phyloP scores from a whole-genome alignment of 2,888 invertebrate genomes.

The Pachymerium ferrugineum region DNA sequence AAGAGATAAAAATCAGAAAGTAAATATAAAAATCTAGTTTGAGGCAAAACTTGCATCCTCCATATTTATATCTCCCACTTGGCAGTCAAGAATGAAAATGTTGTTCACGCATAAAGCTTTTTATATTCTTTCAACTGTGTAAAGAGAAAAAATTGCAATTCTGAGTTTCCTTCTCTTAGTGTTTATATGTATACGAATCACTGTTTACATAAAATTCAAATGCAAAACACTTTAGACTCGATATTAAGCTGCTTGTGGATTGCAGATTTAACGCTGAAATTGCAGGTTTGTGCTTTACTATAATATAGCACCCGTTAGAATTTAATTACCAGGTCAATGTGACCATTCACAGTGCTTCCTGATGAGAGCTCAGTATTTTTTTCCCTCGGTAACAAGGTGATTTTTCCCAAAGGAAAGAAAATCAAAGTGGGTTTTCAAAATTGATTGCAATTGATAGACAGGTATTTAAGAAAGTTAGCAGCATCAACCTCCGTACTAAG shows the following conservation, averaged over 20 bases:
- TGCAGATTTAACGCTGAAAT: background rate
- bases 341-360: too few relatives aligned
- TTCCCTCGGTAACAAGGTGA: too few relatives aligned
- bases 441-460: background rate
- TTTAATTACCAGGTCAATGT: background rate
- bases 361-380: too few relatives aligned
- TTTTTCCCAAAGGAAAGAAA: background rate
- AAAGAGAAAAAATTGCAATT: conserved; percentile 12
- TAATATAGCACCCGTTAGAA: background rate
- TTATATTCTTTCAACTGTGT: conserved; percentile 15
- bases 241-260: background rate
- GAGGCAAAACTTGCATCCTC: background rate
- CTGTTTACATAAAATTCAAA: background rate
- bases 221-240: too few relatives aligned
- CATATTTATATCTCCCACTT: conserved; percentile 5
- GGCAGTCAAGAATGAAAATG: background rate
- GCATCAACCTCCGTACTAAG: background rate
- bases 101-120: conserved; percentile 4
- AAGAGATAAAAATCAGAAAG: conserved; percentile 7
- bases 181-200: too few relatives aligned
- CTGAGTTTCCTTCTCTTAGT: background rate
- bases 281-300: background rate
- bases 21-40: background rate
- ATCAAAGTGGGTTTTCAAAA: background rate
- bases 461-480: background rate